Evolutionary conservation across 2,113 vertebrate species (phyloP), one percentile per base, ranked within the genome.

Genomic region (Cyprinodon tularosa): DNA sequence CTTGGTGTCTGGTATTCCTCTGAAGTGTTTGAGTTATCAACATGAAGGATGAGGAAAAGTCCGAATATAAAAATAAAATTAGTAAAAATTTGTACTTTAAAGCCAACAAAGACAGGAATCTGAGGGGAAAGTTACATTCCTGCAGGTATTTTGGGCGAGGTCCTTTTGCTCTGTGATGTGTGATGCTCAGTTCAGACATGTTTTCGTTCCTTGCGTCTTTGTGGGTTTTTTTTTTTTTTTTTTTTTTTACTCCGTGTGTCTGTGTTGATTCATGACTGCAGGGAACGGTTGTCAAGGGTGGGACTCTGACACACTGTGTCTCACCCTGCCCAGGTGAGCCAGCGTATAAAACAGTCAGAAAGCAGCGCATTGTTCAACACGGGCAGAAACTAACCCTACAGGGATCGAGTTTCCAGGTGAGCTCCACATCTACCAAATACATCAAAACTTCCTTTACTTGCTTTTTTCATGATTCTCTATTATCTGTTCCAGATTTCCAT

Each of bases 281-380:
- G 89, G 92, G 93, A 83, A 92, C 84, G 92, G 87, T 57, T n/a
- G 13, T 29, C 68, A 57, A 90, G 95, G 96, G 96, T 83, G 96
- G 93, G 96, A 77, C 70, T 93, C 95, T 96, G 96, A 96, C 95
- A 94, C 95, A 96, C 79, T 73, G 89, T 93, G 91, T 89, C 88
- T 95, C 92, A 88, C 84, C 85, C 88, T 76, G 77, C 57, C 75
- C 93, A 96, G 96, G 96, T 95, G 93, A 95, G 93, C 84, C 87
- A 9, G 1, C 72, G 74, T 95, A 93, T 96, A 96, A 95, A 89
- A 76, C 71, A 66, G 67, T 62, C 64, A 40, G 20, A 36, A 50
- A 61, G 48, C 48, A 45, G 63, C 40, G 29, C 59, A 57, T 69
- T 39, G 3, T 45, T 71, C 8, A 12, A 14, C 6, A 40, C 9